Evolutionary conservation across 2,113 vertebrate species (phyloP).

Genomic region (Tapirus terrestris): DNA sequence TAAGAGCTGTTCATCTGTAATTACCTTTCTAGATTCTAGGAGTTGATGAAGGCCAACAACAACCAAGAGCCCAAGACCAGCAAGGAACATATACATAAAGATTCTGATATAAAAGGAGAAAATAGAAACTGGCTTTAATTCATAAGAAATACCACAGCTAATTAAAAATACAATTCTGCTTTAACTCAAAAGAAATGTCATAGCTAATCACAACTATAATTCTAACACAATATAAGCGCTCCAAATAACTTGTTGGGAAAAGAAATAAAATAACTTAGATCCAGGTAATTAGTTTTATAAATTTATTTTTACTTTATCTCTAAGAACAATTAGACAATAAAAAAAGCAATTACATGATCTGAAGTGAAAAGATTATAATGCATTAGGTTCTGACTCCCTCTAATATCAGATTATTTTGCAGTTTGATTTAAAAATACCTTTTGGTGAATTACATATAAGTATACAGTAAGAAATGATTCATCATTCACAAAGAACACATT

Average conservation of each 20-base stretch:
- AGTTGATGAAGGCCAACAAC: constrained; percentile 97
- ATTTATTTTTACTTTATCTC: neutral
- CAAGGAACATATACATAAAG: constrained; percentile 99
- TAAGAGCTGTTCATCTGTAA: neutral
- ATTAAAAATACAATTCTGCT: neutral
- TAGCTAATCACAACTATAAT: neutral
- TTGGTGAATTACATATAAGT: neutral
- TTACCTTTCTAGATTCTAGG: constrained; percentile 97
- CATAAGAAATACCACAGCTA: neutral
- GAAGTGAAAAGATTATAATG: neutral
- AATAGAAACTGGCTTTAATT: neutral
- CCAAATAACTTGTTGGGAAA: neutral
- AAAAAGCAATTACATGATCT: neutral
- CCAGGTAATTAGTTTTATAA: neutral
- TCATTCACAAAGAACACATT: neutral
- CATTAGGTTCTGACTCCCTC: neutral
- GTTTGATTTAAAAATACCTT: neutral
- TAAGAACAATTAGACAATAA: neutral
- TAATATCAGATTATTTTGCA: neutral
- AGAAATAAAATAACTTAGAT: neutral
- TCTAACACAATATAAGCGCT: neutral
- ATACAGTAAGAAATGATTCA: neutral
- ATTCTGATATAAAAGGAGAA: constrained; percentile 87
- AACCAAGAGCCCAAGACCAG: constrained; percentile 94
- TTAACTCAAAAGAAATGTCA: neutral